Conservation (phyloP, 2,113 vertebrate species). For the Mormyrus lacerda region DNA sequence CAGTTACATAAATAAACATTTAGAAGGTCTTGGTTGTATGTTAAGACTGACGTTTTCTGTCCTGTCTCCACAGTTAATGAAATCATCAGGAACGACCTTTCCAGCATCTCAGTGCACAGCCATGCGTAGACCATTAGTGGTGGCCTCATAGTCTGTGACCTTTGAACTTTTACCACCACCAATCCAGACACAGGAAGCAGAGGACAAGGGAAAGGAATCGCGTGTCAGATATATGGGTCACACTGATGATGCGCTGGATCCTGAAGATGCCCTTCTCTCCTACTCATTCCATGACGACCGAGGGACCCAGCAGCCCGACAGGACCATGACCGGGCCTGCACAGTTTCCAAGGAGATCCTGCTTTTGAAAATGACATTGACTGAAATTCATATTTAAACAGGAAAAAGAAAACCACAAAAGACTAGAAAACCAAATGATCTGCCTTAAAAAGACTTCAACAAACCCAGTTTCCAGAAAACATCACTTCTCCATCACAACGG, state of each 20-base stretch:
- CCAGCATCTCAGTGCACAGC: slow-evolving; percentile 71
- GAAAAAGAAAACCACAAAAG: neutral
- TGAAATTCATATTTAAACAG: slow-evolving; percentile 36
- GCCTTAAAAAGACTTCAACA: slow-evolving; percentile 58
- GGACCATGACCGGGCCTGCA: neutral
- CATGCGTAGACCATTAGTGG: slow-evolving; percentile 47
- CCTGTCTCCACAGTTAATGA: slow-evolving; percentile 85
- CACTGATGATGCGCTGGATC: neutral
- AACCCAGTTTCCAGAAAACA: slow-evolving; percentile 53
- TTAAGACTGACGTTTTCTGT: slow-evolving; percentile 20
- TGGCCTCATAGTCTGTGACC: neutral
- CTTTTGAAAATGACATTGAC: slow-evolving; percentile 24
- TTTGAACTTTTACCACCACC: neutral
- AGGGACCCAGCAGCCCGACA: neutral
- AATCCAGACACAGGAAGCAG: slow-evolving; percentile 20
- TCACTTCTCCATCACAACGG: slow-evolving; percentile 26
- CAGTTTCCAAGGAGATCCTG: neutral
- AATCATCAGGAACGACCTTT: slow-evolving; percentile 93
- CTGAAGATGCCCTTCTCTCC: neutral
- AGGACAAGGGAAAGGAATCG: neutral
- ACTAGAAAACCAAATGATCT: slow-evolving; percentile 29
- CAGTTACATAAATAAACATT: neutral
- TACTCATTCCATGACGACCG: neutral
- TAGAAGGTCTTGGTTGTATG: neutral
- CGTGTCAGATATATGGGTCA: neutral